These are phyloP conservation scores for Blastomussa wellsi DNA, from an alignment of 92 coral and sea anemone species.

Conservation along the genomic window DNA sequence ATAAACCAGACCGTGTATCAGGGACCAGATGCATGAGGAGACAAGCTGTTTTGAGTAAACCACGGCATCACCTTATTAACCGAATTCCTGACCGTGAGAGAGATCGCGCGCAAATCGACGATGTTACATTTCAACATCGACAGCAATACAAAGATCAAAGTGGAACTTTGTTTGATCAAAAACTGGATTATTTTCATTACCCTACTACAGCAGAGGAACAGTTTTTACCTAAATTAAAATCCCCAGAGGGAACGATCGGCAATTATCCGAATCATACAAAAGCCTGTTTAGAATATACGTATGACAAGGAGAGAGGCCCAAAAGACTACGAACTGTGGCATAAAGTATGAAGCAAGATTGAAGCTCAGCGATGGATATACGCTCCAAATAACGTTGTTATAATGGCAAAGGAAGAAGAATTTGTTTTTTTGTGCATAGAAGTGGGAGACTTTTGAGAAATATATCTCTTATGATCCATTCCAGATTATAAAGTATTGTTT, in stretches of 20 bases:
- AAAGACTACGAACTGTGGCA: constrained; percentile 88
- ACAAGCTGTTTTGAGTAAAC: constrained; percentile 77
- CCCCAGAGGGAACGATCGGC: constrained; percentile 53
- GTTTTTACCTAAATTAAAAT: constrained; percentile 66
- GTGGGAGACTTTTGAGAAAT: neutral
- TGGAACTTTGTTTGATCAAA: constrained; percentile 73
- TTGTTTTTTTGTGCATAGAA: neutral
- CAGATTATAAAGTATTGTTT: too few species aligned
- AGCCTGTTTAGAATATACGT: constrained; percentile 78
- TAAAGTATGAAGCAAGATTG: constrained; percentile 50
- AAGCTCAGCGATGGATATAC: neutral
- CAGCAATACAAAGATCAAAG: constrained; percentile 86
- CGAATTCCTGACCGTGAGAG: constrained; percentile 95
- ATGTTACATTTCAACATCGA: constrained; percentile 75
- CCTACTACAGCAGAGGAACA: constrained; percentile 94
- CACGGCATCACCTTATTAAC: constrained; percentile 78
- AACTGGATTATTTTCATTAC: constrained; percentile 81
- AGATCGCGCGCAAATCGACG: constrained; percentile 79
- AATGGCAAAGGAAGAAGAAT: neutral
- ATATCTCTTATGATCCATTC: neutral
- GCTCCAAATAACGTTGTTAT: neutral
- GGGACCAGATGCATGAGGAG: constrained; percentile 77
- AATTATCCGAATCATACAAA: constrained; percentile 76
- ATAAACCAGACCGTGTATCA: constrained; percentile 87
- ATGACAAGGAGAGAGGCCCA: constrained; percentile 89